These are phyloP conservation scores for Girardia tigrina DNA, from an alignment of 2,888 invertebrate genomes.

Conservation along the genomic window DNA sequence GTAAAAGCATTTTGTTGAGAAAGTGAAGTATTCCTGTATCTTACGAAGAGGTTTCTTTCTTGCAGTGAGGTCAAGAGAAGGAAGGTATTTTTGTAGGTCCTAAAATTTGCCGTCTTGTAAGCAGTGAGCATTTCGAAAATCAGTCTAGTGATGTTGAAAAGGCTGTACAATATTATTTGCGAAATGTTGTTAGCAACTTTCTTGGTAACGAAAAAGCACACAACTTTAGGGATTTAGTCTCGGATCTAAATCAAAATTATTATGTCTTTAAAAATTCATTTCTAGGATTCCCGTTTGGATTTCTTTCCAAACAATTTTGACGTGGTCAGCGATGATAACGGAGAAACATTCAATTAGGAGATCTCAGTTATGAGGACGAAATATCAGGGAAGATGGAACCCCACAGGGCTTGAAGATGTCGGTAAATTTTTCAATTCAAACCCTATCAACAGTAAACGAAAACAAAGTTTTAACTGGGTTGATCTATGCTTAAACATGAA, in stretches of 20 bases:
- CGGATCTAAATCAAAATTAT: not conserved
- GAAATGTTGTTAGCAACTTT: not conserved
- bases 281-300: not conserved
- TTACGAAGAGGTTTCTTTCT: no score
- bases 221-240: not conserved
- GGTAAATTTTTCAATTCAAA: no score
- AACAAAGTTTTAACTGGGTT: no score
- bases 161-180: conserved; percentile 9
- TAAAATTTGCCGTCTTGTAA: not conserved
- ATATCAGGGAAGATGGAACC: conserved; percentile 25
- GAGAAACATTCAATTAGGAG: conserved; percentile 19
- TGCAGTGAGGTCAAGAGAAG: not conserved
- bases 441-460: no score
- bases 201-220: conserved; percentile 11
- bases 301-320: not conserved
- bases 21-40: conserved; percentile 15
- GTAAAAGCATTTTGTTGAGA: not conserved
- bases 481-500: no score
- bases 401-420: no score
- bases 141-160: not conserved
- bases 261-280: conserved; percentile 11
- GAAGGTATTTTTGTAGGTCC: conserved; percentile 13
- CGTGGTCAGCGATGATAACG: not conserved
- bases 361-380: not conserved
- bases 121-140: not conserved